Evolutionary conservation across 2,888 invertebrate species (phyloP).

Genomic region (Caenorhabditis sp.): DNA sequence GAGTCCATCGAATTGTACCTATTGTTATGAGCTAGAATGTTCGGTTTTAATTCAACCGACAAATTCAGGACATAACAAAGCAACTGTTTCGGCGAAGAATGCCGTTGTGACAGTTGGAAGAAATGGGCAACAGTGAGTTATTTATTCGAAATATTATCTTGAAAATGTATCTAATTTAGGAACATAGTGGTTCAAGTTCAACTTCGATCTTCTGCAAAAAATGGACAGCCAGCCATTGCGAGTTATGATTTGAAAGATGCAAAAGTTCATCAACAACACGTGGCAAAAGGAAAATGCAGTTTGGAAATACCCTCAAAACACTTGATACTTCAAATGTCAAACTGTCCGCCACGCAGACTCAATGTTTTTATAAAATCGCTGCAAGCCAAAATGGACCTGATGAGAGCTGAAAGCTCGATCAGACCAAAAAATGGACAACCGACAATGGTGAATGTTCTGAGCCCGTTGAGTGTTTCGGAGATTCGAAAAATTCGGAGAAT

Average conservation of each 20-base stretch:
- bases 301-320: constrained; percentile 52
- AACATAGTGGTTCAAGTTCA: constrained; percentile 51
- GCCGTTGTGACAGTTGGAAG: constrained; percentile 53
- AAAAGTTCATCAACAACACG: constrained; percentile 39
- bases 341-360: constrained; percentile 55
- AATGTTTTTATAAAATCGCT: constrained; percentile 60
- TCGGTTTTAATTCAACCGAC: constrained; percentile 43
- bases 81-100: constrained; percentile 45
- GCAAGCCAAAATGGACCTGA: constrained; percentile 56
- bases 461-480: constrained; percentile 56
- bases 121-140: constrained; percentile 39
- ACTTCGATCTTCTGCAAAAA: constrained; percentile 13
- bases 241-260: constrained; percentile 45
- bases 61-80: constrained; percentile 26
- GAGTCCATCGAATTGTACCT: constrained; percentile 49
- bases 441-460: constrained; percentile 51
- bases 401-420: constrained; percentile 38
- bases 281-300: constrained; percentile 43
- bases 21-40: constrained; percentile 55
- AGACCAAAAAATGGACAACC: constrained; percentile 39
- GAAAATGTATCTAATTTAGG: constrained; percentile 14
- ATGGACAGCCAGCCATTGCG: constrained; percentile 36
- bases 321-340: constrained; percentile 49
- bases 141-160: neutral
- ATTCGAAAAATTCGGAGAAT: constrained; percentile 49